These are phyloP conservation scores for Clarias batrachus DNA, from an alignment of 2,113 vertebrate genomes.

Conservation along the genomic window DNA sequence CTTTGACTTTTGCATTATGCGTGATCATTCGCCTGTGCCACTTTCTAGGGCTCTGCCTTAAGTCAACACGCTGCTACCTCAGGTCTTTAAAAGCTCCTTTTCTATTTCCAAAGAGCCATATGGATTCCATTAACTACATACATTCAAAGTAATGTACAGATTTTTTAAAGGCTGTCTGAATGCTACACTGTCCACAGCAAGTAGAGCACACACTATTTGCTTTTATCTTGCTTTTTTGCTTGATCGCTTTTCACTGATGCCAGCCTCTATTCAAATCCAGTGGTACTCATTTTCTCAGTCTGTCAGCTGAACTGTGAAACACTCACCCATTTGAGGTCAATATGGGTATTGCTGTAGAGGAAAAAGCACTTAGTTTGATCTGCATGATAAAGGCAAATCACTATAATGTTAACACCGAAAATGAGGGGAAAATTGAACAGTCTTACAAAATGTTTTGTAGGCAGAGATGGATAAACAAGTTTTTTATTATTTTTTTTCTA, in stretches of 20 bases:
- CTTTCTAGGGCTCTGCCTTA: constrained; percentile 43
- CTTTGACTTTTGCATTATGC: constrained; percentile 56
- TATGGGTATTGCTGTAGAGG: not conserved
- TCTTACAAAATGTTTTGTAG: not conserved
- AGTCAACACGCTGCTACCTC: not conserved
- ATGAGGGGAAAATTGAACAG: not conserved
- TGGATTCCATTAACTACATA: constrained; percentile 7
- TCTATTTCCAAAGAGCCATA: constrained; percentile 14
- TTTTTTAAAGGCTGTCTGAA: constrained; percentile 15
- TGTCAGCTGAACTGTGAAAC: constrained; percentile 27
- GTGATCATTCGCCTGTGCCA: constrained; percentile 37
- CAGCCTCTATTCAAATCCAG: constrained; percentile 22
- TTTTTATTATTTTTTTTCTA: too few relatives aligned
- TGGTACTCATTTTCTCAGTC: constrained; percentile 2
- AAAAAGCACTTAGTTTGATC: not conserved
- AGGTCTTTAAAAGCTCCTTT: constrained; percentile 11
- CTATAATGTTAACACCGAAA: not conserved
- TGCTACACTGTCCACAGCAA: not conserved
- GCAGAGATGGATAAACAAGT: not conserved
- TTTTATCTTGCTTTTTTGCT: constrained; percentile 21
- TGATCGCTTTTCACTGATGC: constrained; percentile 8
- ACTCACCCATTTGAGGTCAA: not conserved
- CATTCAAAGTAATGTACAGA: not conserved
- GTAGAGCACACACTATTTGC: not conserved
- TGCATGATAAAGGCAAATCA: not conserved